A percentile compares a stretch with the other conserved stretches of the same genome.
Evolutionary conservation across 2,797 vertebrate species (phyloP).

Genomic region (Melanotaenia pygmaea): DNA sequence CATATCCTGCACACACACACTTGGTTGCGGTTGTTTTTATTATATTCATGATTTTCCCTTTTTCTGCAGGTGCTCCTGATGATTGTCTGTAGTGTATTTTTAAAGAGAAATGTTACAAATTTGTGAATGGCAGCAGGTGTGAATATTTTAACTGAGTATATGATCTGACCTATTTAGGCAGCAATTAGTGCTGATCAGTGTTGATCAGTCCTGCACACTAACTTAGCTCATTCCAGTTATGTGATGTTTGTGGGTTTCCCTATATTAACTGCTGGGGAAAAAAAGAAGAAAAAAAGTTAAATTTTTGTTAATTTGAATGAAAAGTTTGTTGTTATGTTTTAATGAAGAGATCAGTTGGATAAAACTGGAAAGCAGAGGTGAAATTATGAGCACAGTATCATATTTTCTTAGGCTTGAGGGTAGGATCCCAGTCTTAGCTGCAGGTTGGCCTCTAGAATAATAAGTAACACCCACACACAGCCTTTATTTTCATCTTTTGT

Average conservation of each 20-base stretch:
- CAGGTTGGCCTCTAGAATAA: slow-evolving; percentile 38
- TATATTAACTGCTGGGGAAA: background rate
- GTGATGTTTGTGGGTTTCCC: background rate
- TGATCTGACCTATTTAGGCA: too few relatives aligned
- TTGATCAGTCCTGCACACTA: too few relatives aligned
- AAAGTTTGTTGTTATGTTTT: background rate
- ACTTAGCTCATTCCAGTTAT: background rate
- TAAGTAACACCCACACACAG: slow-evolving; percentile 53
- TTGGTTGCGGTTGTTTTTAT: too few relatives aligned
- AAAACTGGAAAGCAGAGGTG: background rate
- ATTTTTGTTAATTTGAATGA: too few relatives aligned
- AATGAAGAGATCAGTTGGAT: background rate
- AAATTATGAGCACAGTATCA: slow-evolving; percentile 1
- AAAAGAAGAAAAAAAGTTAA: background rate
- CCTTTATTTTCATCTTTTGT: slow-evolving; percentile 64
- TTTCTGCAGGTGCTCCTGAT: too few relatives aligned
- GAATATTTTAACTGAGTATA: too few relatives aligned
- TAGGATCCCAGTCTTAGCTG: slow-evolving; percentile 15
- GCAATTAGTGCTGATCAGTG: too few relatives aligned
- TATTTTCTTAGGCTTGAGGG: background rate
- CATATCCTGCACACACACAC: too few relatives aligned
- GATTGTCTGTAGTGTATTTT: too few relatives aligned
- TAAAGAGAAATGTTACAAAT: too few relatives aligned
- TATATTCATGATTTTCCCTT: too few relatives aligned
- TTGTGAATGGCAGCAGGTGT: too few relatives aligned